Conservation (phyloP, 2,888 invertebrate genomes). For the Xylota segnis region DNA sequence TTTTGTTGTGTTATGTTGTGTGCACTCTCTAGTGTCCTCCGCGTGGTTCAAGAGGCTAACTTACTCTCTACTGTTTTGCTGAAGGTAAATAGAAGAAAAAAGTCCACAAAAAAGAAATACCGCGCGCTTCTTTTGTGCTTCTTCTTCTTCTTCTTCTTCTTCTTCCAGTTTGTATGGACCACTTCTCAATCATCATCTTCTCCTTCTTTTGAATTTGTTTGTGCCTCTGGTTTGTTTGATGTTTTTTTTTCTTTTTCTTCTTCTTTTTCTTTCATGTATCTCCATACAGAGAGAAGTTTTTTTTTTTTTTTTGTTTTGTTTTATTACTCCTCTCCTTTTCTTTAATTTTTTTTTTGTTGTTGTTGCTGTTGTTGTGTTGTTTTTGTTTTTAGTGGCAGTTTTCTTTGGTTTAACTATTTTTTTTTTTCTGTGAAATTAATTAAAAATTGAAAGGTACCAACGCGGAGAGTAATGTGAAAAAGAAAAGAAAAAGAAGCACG, state of each 20-base stretch:
- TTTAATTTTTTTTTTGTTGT: not conserved
- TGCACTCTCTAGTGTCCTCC: constrained; percentile 72
- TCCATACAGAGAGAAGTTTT: not conserved
- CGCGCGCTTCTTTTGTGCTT: constrained; percentile 51
- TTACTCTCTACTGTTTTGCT: constrained; percentile 67
- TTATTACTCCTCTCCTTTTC: constrained; percentile 6
- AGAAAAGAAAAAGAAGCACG: not conserved
- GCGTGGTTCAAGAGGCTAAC: constrained; percentile 76
- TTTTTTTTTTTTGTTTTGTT: constrained; percentile 29
- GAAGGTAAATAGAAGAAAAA: constrained; percentile 71
- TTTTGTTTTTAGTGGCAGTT: constrained; percentile 50
- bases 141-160: constrained; percentile 29
- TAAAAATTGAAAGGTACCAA: constrained; percentile 69
- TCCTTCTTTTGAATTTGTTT: constrained; percentile 54
- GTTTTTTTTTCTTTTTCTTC: constrained; percentile 18
- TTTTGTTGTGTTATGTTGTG: constrained; percentile 51
- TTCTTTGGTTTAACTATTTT: constrained; percentile 44
- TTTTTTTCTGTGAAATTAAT: constrained; percentile 70
- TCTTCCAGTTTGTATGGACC: constrained; percentile 57
- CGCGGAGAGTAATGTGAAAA: constrained; percentile 4
- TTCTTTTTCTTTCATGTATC: constrained; percentile 15
- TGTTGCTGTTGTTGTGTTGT: constrained; percentile 11
- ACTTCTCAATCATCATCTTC: constrained; percentile 73
- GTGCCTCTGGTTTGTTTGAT: constrained; percentile 66
- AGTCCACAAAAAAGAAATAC: constrained; percentile 33